Base-by-base conservation (phyloP, 2,888 invertebrate species). In the Cremastinae sp. region DNA sequence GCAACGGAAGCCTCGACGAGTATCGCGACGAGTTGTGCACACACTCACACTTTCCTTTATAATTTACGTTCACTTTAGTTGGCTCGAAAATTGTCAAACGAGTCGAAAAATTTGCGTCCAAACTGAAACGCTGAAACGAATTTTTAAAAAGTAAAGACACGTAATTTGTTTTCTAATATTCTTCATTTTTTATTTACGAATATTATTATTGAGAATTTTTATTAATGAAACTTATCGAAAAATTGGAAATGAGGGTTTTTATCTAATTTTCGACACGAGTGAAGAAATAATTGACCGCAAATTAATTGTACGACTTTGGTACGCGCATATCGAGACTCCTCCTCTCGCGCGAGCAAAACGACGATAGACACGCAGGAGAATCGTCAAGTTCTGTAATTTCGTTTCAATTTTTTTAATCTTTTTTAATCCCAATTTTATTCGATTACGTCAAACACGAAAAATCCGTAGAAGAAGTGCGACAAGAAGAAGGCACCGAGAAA, bases 401-500 rank as follows among this genome's bases (percentile, higher is more conserved):
- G 14, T 58, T 64, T 0, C 10, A 10, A 18, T 18, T 18, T 10
- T 10, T 38, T 18, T n/a, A 69, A n/a, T 14, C 54, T 8, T 22
- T 12, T 65, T 38, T 45, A 65, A 22, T 18, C 10, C 18, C 18
- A 34, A 18, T 20, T 56, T 58, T 49, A 49, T 61, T 28, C 9
- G 64, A 51, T 58, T 64, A 58, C n/a, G n/a, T 51, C 51, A 58
- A 61, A 68, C 58, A 49, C 36, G 59, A 64, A 65, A 73, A 65
- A 69, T 78, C 64, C 53, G 65, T 79, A 80, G 79, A 80, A 82
- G 78, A 81, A 81, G 80, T 80, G 79, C 80, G 81, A 74, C 75
- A 81, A 81, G 74, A 80, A 83, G 84, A 86, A 86, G 84, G 84
- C 84, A 86, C 84, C 84, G 80, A 86, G 78, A 81, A 81, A 81